Evolutionary conservation across 23 tunicate genomes (phyloP).

Genomic region (Styela clava): DNA sequence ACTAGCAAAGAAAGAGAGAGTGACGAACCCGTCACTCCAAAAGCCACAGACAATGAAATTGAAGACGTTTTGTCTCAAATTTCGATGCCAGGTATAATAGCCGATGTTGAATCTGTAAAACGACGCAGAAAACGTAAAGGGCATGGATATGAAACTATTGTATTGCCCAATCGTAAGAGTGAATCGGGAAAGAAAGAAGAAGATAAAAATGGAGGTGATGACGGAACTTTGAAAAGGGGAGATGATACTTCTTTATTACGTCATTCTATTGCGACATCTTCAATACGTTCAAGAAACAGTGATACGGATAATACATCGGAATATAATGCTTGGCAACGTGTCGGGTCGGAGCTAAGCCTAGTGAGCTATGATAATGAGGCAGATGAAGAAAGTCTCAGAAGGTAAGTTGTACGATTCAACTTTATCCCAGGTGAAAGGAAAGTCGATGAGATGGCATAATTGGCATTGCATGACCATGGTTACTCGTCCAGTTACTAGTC

Average conservation of each 20-base stretch:
- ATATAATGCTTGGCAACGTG: slow-evolving; percentile 35
- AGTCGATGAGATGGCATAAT: too few relatives aligned
- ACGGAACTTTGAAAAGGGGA: too few relatives aligned
- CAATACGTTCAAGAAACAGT: neutral
- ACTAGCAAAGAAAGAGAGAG: slow-evolving; percentile 21
- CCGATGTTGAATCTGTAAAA: slow-evolving; percentile 21
- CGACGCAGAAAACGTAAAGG: slow-evolving; percentile 45
- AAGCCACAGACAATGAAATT: slow-evolving; percentile 5
- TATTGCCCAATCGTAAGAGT: slow-evolving; percentile 35
- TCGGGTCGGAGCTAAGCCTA: slow-evolving; percentile 53
- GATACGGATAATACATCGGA: neutral
- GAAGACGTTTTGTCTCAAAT: neutral
- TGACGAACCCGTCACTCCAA: slow-evolving; percentile 62
- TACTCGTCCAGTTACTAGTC: too few relatives aligned
- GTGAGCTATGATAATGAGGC: slow-evolving; percentile 59
- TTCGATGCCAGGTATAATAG: slow-evolving; percentile 15
- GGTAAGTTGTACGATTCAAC: too few relatives aligned
- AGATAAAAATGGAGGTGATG: neutral
- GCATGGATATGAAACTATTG: slow-evolving; percentile 62
- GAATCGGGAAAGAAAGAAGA: slow-evolving; percentile 4
- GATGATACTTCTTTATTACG: neutral
- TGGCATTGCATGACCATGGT: too few relatives aligned
- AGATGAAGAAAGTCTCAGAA: slow-evolving; percentile 74
- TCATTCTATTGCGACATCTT: neutral
- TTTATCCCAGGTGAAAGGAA: too few relatives aligned